Conservation (phyloP, 2,797 vertebrate species). For the Naso thynnoides region DNA sequence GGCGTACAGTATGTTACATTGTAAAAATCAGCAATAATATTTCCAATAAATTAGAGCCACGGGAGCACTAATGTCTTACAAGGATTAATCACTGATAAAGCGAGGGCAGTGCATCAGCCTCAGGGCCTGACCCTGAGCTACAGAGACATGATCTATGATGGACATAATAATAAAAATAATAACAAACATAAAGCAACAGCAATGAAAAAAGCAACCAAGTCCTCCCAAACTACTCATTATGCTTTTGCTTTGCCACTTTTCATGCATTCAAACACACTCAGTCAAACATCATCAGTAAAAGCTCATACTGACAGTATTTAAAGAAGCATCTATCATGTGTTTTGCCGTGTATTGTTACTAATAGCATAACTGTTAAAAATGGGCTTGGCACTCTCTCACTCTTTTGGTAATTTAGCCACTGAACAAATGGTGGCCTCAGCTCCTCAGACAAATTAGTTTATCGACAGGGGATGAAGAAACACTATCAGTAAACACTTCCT, state of each 20-base stretch:
- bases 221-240: slow-evolving; percentile 8
- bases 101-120: slow-evolving; percentile 65
- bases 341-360: slow-evolving; percentile 39
- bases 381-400: slow-evolving; percentile 19
- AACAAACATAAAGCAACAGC: slow-evolving; percentile 21
- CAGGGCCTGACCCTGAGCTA: slow-evolving; percentile 56
- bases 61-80: slow-evolving; percentile 63
- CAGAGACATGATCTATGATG: slow-evolving; percentile 37
- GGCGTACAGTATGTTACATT: slow-evolving; percentile 55
- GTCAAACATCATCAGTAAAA: slow-evolving; percentile 26
- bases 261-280: slow-evolving; percentile 33
- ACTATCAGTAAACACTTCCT: slow-evolving; percentile 30
- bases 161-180: slow-evolving; percentile 31
- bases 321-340: slow-evolving; percentile 38
- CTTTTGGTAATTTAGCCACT: slow-evolving; percentile 34
- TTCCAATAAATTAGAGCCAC: slow-evolving; percentile 79
- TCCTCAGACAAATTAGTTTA: slow-evolving; percentile 23
- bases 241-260: slow-evolving; percentile 17
- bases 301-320: slow-evolving; percentile 19
- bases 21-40: slow-evolving; percentile 67
- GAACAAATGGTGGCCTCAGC: slow-evolving; percentile 22
- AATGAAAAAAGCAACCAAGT: slow-evolving; percentile 6
- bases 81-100: slow-evolving; percentile 50
- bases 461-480: slow-evolving; percentile 23
- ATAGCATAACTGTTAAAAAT: slow-evolving; percentile 42